Base-by-base conservation (phyloP, 1,140 invertebrate species). In the Dolichoris vasculosae region DNA sequence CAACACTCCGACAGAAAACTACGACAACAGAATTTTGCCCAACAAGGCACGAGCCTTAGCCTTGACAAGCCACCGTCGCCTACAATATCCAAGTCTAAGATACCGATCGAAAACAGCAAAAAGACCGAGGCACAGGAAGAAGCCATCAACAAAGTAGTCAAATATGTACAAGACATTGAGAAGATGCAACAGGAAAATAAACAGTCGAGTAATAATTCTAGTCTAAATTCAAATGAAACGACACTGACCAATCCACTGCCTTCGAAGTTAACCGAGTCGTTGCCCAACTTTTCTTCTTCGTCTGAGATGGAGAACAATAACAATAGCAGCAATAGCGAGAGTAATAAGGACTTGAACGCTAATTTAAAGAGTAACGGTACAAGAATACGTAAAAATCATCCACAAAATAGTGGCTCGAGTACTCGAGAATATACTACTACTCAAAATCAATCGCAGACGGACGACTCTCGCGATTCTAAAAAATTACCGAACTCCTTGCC, bases 161-260 rank as follows among this genome's bases (percentile, higher is more conserved):
- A 93, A 78, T 93, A 93, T 55, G 91, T 93, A 13, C 91, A 93
- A 43, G 92, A 93, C 43, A 90, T 93, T 26, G 91, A 93, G 43
- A 93, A 92, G 43, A 91, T 92, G 87, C 90, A 90, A 63, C 82
- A 87, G 0, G 75, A 59, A 69, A 80, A 20, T 46, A 71, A 87
- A 83, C 75, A 85, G 75, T 77, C 83, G 38, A 89, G 86, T 46
- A 88, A 86, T 43, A 88, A 87, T 87, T 88, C 88, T 84, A 87
- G 69, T 75, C 83, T 83, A 63, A 89, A 88, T 88, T 80, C 88
- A 4, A 90, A 82, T 46, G 90, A 92, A 15, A 63, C 69, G 26
- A 85, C 79, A 67, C 43, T 82, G 13, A 86, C 69, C 6, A 90
- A 89, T 82, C 26, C 81, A 69, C 48, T 84, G 48, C 85, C 86